phyloP scores from a whole-genome alignment of 1,140 invertebrate genomes.

The Chironomus striatipennis region DNA sequence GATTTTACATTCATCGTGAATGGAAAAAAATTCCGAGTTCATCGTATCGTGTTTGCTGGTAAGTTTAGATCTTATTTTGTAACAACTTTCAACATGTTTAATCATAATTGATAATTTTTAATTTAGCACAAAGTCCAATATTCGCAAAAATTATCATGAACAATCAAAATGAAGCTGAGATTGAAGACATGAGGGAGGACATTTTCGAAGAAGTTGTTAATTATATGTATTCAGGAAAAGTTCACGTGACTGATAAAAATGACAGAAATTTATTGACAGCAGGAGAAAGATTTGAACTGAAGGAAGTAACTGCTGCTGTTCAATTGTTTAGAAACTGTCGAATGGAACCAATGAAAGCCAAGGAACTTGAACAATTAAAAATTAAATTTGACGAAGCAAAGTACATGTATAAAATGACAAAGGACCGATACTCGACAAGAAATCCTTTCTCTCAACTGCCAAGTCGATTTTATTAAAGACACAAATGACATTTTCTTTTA shows the following conservation, averaged over 20 bases:
- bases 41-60: slow-evolving; percentile 10
- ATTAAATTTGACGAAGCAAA: background rate
- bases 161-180: background rate
- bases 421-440: background rate
- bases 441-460: background rate
- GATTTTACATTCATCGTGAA: background rate
- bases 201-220: slow-evolving; percentile 16
- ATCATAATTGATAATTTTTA: background rate
- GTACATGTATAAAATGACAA: background rate
- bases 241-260: background rate
- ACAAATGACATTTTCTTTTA: background rate
- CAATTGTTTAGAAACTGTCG: background rate
- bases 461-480: background rate
- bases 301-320: background rate
- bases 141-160: background rate
- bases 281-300: background rate
- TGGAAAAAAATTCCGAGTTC: background rate
- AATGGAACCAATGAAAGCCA: background rate
- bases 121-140: background rate
- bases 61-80: background rate
- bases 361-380: background rate
- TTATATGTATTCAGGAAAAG: background rate
- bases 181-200: background rate
- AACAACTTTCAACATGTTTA: background rate
- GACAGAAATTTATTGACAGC: background rate